A percentile compares a stretch with the other conserved stretches of the same genome.
Conservation (phyloP, 1,140 invertebrate species). For the Triops longicaudatus region DNA sequence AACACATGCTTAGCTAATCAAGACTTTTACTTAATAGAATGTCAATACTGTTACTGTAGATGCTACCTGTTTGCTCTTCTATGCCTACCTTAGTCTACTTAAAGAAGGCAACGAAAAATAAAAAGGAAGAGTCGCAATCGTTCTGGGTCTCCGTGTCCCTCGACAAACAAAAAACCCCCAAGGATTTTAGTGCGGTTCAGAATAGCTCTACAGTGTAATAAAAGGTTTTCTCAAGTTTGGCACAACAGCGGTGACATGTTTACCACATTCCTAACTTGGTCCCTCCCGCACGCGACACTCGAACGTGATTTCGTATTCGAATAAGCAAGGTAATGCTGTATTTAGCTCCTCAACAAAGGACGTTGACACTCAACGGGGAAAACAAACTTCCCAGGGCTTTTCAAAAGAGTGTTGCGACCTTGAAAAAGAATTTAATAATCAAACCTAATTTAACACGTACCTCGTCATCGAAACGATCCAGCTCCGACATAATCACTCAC, state of each 20-base stretch:
- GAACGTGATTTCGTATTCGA: not conserved
- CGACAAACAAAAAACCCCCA: not conserved
- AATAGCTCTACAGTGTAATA: not conserved
- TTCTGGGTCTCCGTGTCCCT: not conserved
- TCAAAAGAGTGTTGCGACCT: no score
- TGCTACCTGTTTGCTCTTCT: no score
- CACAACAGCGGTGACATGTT: not conserved
- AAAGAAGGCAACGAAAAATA: no score
- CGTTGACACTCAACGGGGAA: no score
- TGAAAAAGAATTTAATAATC: not conserved
- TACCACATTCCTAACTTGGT: not conserved
- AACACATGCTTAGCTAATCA: not conserved
- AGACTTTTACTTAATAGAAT: not conserved
- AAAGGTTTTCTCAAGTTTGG: not conserved
- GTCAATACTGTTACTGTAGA: no score
- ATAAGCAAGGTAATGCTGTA: no score
- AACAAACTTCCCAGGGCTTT: no score
- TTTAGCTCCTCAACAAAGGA: no score
- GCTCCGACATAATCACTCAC: conserved; percentile 14
- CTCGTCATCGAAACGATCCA: not conserved
- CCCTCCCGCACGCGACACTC: not conserved
- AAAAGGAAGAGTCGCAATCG: no score
- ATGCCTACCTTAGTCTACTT: no score
- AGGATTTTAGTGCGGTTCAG: conserved; percentile 1
- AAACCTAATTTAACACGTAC: not conserved